Base-by-base conservation (phyloP, 2,113 vertebrate genomes). In the Chloebia gouldiae region DNA sequence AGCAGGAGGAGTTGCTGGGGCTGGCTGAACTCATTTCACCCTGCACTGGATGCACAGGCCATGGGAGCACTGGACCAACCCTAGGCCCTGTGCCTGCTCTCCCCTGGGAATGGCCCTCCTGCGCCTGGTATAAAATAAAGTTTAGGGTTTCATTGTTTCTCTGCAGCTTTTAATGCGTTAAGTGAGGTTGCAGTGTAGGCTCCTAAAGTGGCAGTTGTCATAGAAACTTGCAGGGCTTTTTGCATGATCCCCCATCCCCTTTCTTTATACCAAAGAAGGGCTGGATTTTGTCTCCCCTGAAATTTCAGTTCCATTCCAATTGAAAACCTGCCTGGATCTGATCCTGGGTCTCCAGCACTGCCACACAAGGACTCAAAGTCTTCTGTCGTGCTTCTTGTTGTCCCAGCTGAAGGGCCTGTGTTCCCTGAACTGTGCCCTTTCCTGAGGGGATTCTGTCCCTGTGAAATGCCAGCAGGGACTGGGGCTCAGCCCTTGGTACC, bases 221-320 rank as follows among this genome's bases (percentile, higher is more conserved):
- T 96, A 95, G 95, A 93, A 96, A 97, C 94, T 64, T 77, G 40
- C 33, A 82, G 56, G 90, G 42, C 63, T 91, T 95, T 93, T 77
- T 53, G 53, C 78, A 42, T 53, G 23, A 13, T 88, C 13, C 92
- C 88, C 76, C 81, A 91, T 39, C 70, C 86, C 82, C 59, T 94
- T 93, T 75, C 81, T 93, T 93, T 84, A 65, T 86, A 56, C 81
- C 31, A 60, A 60, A 69, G 39, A 51, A 45, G 40, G 20, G 14
- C 21, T 73, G 64, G 49, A 7, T 39, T 63, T 71, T n/a, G n/a
- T 5, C 1, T 9, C 10, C 40, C 40, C 33, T 27, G n/a, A 71
- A 80, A 83, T 83, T 83, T 93, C 66, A 81, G 10, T 81, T 85
- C 68, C 61, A 81, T 35, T n/a, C 42, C 78, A 88, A n/a, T 88